A percentile compares a stretch with the other conserved stretches of the same genome.
Evolutionary conservation across 2,797 vertebrate genomes (phyloP).

Genomic region (Lates japonicus): DNA sequence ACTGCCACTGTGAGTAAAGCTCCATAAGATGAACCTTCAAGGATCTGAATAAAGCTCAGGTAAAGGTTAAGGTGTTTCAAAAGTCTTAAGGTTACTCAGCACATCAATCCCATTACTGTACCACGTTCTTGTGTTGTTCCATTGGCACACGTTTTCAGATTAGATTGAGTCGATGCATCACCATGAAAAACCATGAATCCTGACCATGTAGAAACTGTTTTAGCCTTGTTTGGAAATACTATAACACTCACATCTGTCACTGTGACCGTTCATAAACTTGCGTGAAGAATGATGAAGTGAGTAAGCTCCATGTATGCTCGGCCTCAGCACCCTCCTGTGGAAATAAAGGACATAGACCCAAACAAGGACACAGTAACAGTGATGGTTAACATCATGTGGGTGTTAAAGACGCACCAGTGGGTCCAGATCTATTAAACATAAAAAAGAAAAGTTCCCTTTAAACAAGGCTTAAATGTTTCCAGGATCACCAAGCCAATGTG

Average conservation of each 20-base stretch:
- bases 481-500: not conserved
- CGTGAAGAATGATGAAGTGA: not conserved
- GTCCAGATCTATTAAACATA: not conserved
- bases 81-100: not conserved
- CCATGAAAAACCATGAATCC: not conserved
- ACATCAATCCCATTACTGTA: not conserved
- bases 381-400: not conserved
- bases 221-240: not conserved
- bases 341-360: not conserved
- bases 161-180: not conserved
- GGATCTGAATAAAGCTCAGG: not conserved
- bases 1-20: not conserved
- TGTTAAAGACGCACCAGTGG: not conserved
- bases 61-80: not conserved
- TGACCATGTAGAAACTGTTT: not conserved
- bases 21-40: not conserved
- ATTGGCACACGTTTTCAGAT: not conserved
- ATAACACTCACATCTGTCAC: not conserved
- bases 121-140: not conserved
- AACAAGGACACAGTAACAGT: not conserved
- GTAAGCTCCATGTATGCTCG: no score
- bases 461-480: not conserved
- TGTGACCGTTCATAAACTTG: not conserved
- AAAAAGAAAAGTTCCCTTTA: not conserved
- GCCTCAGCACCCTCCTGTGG: conserved; percentile 55